Percentiles rank a stretch among this genome's conserved stretches.
Conservation (phyloP, 2,888 invertebrate species). For the Torymus texanus region DNA sequence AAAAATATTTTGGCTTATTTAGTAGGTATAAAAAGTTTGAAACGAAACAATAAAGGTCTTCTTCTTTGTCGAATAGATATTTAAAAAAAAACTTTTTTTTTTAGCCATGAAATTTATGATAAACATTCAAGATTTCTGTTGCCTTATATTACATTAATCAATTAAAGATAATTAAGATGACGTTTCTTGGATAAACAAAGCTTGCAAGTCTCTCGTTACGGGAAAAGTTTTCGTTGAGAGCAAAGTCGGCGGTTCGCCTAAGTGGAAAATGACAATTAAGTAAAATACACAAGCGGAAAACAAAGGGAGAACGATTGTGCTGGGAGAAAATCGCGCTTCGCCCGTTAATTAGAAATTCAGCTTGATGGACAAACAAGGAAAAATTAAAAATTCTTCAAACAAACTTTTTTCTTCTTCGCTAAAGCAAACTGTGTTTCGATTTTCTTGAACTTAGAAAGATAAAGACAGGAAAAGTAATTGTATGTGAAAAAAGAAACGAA, state of each 20-base stretch:
- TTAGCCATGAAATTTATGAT: neutral
- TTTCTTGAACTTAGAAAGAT: neutral
- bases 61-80: no score
- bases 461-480: neutral
- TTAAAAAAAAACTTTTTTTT: neutral
- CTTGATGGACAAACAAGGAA: conserved; percentile 37
- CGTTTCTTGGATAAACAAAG: conserved; percentile 37
- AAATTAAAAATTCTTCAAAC: conserved; percentile 51
- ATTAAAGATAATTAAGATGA: conserved; percentile 30
- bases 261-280: conserved; percentile 51
- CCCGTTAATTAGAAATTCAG: conserved; percentile 47
- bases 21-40: no score
- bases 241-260: conserved; percentile 43
- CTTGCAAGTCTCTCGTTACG: conserved; percentile 17
- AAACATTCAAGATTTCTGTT: no score
- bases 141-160: conserved; percentile 1
- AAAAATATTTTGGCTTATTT: no score
- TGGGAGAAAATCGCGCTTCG: conserved; percentile 30
- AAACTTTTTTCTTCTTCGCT: conserved; percentile 1
- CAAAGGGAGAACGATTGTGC: conserved; percentile 45
- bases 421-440: conserved; percentile 26
- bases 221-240: conserved; percentile 40
- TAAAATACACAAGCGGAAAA: conserved; percentile 49
- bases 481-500: neutral
- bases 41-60: no score